Conservation (phyloP, 2,113 vertebrate species). For the Bothrops jararaca region DNA sequence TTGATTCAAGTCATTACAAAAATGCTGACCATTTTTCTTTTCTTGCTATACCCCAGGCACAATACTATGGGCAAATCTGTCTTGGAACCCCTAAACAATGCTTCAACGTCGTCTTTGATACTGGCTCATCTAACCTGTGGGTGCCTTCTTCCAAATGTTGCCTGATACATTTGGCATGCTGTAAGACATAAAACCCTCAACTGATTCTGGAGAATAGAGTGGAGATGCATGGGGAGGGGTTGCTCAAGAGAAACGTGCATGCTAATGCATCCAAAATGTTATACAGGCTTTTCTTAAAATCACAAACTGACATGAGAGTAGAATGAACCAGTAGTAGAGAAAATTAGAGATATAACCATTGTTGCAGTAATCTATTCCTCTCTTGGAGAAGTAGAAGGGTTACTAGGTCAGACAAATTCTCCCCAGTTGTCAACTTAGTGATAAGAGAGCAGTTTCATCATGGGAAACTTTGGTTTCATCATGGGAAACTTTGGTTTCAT, state of each 20-base stretch:
- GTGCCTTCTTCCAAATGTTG: constrained; percentile 81
- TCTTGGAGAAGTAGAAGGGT: neutral
- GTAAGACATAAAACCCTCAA: constrained; percentile 66
- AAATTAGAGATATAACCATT: neutral
- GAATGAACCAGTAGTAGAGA: neutral
- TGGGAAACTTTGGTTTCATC: neutral
- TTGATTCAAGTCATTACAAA: neutral
- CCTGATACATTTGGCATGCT: constrained; percentile 80
- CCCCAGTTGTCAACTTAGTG: neutral
- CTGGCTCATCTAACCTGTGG: constrained; percentile 88
- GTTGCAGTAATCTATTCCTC: neutral
- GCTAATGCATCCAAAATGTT: neutral
- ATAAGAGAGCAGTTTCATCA: neutral
- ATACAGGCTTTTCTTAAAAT: neutral
- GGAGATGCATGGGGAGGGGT: neutral
- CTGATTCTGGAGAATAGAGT: neutral
- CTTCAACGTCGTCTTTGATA: constrained; percentile 87
- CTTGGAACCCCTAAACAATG: constrained; percentile 82
- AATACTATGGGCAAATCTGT: constrained; percentile 82
- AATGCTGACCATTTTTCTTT: neutral
- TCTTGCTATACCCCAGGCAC: constrained; percentile 64
- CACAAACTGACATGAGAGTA: neutral
- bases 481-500: neutral
- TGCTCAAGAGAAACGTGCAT: neutral
- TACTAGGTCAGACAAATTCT: neutral